Evolutionary conservation across 2,797 vertebrate species (phyloP), one percentile per base, ranked within the genome.

Genomic region (Buphagus erythrorhynchus): DNA sequence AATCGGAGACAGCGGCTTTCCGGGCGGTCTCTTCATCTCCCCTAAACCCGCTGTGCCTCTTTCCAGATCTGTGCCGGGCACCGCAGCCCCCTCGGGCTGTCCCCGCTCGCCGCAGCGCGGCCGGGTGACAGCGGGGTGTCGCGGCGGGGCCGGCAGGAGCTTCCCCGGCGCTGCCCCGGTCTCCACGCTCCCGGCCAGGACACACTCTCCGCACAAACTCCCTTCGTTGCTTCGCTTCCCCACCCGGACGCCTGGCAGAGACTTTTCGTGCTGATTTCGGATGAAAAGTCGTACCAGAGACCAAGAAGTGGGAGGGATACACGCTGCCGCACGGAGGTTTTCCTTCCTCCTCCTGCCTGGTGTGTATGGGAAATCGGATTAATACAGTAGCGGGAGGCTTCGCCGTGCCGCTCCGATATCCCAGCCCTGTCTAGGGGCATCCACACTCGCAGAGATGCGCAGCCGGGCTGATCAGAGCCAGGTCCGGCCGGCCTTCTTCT

Each of bases 221-320:
- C 0, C 16, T 36, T 31, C 11, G 1, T 14, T 71, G 3, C 40
- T 40, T 33, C 9, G 0, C 11, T 86, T 71, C 42, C 49, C 16
- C n/a, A 21, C 16, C 13, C 11, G 15, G 7, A 13, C 49, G 13
- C 38, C 5, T 8, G 21, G 8, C 16, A 59, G 65, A 48, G 35
- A 51, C 31, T 90, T 85, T 51, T 40, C 13, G 13, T 10, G 3
- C 1, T 63, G 51, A 16, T 55, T 90, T 33, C 40, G 17, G 17
- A 11, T 3, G 24, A 33, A 17, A 35, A 13, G 2, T 9, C 38
- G 36, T 43, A 31, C 7, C 5, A 16, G 26, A 72, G 26, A 54
- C 9, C 10, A 5, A 81, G 42, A 42, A 29, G 19, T 2, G 3
- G 59, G 58, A 67, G 31, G 15, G 26, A n/a, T 17, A 16, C 24